A percentile compares a stretch with the other conserved stretches of the same genome.
Conservation (phyloP, 2,113 vertebrate species). For the Uria lomvia region DNA sequence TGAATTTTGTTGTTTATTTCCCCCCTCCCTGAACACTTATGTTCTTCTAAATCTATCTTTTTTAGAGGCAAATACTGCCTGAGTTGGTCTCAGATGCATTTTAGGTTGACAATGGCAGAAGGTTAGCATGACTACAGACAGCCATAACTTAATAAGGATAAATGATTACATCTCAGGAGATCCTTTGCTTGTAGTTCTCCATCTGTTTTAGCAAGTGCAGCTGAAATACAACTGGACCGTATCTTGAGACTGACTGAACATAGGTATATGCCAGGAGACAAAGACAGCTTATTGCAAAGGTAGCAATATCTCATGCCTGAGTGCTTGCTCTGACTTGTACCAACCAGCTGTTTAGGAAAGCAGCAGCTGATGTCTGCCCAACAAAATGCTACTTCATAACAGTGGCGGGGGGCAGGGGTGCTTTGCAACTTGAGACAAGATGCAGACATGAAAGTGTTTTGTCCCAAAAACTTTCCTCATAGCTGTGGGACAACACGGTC, state of each 20-base stretch:
- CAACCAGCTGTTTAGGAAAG: neutral
- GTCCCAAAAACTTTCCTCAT: neutral
- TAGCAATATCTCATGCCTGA: neutral
- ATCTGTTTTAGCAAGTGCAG: neutral
- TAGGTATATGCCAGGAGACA: neutral
- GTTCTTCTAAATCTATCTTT: neutral
- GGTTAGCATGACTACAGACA: neutral
- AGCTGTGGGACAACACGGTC: neutral
- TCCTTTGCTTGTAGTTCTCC: neutral
- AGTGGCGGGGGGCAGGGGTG: neutral
- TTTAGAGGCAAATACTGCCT: neutral
- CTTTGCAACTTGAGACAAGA: neutral
- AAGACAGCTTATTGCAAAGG: neutral
- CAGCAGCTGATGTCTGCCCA: neutral
- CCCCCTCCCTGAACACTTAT: neutral
- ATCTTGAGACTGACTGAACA: neutral
- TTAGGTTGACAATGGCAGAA: neutral
- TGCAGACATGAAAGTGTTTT: neutral
- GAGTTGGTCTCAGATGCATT: neutral
- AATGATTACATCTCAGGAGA: neutral
- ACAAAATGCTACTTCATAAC: neutral
- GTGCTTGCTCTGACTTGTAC: neutral
- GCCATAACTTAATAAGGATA: neutral
- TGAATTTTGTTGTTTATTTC: neutral
- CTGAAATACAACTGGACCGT: neutral